Evolutionary conservation across 2,113 vertebrate species (phyloP).

Genomic region (Melospiza georgiana): DNA sequence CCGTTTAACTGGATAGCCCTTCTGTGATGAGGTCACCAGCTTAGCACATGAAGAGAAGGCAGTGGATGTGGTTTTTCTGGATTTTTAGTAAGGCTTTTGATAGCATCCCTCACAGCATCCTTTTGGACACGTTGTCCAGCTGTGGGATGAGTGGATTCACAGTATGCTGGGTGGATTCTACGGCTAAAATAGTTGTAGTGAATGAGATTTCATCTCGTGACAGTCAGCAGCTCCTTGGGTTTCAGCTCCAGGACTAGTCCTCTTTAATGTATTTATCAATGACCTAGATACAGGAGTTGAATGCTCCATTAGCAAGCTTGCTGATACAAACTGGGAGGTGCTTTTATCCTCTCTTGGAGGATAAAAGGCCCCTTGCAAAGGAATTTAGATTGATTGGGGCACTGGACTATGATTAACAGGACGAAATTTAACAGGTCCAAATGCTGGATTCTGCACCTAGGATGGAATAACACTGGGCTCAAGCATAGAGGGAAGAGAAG

Average conservation of each 20-base stretch:
- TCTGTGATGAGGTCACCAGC: fast-evolving
- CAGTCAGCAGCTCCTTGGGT: neutral
- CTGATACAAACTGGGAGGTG: neutral
- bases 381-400: neutral
- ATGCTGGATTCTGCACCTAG: neutral
- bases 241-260: neutral
- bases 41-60: neutral
- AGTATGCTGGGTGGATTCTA: neutral
- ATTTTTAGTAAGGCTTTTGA: neutral
- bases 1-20: neutral
- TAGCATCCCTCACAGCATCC: neutral
- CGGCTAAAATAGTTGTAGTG: neutral
- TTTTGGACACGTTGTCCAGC: neutral
- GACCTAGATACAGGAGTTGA: neutral
- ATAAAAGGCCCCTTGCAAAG: neutral
- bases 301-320: neutral
- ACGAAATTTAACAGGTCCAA: neutral
- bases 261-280: neutral
- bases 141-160: neutral
- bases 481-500: neutral
- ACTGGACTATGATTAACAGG: neutral
- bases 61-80: neutral
- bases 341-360: neutral
- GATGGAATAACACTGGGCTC: neutral
- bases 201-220: neutral